Evolutionary conservation across 2,888 invertebrate species (phyloP).

Genomic region (Halictus ligatus): DNA sequence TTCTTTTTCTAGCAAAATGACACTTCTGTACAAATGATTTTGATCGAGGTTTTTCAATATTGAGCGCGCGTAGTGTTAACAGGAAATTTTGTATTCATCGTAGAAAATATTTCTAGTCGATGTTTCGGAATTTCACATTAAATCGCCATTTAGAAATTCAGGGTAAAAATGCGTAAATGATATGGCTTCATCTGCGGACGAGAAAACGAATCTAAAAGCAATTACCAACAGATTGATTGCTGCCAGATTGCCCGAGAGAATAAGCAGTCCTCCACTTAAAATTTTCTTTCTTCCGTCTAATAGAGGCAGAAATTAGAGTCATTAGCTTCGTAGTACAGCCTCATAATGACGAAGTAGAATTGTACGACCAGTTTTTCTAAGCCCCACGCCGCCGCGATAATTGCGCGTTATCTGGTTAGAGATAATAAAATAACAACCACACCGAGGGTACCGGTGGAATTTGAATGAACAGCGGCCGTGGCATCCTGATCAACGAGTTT

Average conservation of each 20-base stretch:
- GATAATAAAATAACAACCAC: not conserved
- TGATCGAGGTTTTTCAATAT: too few species aligned
- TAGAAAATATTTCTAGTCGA: too few species aligned
- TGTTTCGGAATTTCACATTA: too few species aligned
- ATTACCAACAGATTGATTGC: not conserved
- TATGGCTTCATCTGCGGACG: not conserved
- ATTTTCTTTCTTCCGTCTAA: not conserved
- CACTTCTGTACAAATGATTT: too few species aligned
- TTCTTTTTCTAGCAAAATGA: too few species aligned
- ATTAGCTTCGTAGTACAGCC: not conserved
- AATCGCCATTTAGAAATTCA: not conserved
- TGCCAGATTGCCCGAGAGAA: not conserved
- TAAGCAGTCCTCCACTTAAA: not conserved
- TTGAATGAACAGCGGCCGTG: not conserved
- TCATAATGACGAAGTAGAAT: not conserved
- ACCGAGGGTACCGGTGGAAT: not conserved
- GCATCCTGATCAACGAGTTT: slow-evolving; percentile 21
- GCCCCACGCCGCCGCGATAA: not conserved
- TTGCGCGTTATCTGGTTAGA: not conserved
- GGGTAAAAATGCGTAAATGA: not conserved
- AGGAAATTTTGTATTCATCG: not conserved
- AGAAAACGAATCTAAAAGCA: not conserved
- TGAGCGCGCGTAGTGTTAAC: not conserved
- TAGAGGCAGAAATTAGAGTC: not conserved
- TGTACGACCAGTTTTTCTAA: slow-evolving; percentile 5